Evolutionary conservation across 2,888 invertebrate species (phyloP).

Genomic region (Andrena fulva): DNA sequence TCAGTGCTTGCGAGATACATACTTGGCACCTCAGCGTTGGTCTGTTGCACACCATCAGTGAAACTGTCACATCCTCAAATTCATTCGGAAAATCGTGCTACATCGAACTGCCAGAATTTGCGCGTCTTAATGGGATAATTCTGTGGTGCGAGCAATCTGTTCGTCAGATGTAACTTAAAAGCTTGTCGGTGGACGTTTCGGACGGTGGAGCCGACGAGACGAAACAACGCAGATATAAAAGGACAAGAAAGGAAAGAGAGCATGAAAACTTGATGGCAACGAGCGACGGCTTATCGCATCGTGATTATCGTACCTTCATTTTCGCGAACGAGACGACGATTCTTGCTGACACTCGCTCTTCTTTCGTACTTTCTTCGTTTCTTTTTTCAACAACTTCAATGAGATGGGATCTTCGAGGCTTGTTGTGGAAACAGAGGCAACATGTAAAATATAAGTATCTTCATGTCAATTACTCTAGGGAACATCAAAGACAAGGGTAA

Average conservation of each 20-base stretch:
- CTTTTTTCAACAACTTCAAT: not conserved
- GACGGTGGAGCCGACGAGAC: not conserved
- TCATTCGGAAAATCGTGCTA: too few relatives aligned
- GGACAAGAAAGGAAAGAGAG: not conserved
- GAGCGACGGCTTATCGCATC: not conserved
- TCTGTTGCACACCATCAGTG: slow-evolving; percentile 10
- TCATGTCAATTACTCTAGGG: slow-evolving; percentile 95
- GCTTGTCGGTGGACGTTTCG: slow-evolving; percentile 46
- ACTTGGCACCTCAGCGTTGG: slow-evolving; percentile 7
- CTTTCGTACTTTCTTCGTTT: not conserved
- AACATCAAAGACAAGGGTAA: slow-evolving; percentile 86
- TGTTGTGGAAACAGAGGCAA: slow-evolving; percentile 40
- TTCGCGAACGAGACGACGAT: not conserved
- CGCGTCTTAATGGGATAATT: not conserved
- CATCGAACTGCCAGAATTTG: not conserved
- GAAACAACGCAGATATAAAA: slow-evolving; percentile 3
- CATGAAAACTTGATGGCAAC: not conserved
- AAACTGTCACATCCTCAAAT: not conserved
- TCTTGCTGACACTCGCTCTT: slow-evolving; percentile 18
- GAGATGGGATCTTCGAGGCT: slow-evolving; percentile 13
- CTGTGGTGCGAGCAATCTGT: not conserved
- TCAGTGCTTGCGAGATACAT: not conserved
- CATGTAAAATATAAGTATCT: slow-evolving; percentile 88
- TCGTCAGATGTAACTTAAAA: not conserved
- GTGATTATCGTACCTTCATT: not conserved